A percentile compares a stretch with the other conserved stretches of the same genome.
phyloP scores from a whole-genome alignment of 2,888 invertebrate species.

The Drosophila nr. perissopoda region DNA sequence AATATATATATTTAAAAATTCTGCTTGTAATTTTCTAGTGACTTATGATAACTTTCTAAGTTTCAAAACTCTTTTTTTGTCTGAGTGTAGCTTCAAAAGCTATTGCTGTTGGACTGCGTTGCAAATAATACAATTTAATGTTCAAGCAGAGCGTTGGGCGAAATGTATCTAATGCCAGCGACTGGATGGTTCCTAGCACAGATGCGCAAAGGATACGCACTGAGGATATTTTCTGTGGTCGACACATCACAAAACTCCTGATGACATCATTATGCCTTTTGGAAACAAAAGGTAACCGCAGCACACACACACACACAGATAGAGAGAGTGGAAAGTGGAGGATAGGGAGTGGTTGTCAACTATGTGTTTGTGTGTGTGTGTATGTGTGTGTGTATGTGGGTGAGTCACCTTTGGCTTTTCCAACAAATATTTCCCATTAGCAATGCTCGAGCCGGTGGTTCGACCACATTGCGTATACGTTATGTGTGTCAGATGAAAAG shows the following conservation, averaged over 20 bases:
- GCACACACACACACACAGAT: neutral
- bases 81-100: constrained; percentile 31
- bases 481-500: constrained; percentile 73
- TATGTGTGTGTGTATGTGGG: constrained; percentile 27
- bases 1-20: neutral
- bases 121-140: constrained; percentile 74
- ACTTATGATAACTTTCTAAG: neutral
- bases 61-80: neutral
- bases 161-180: constrained; percentile 62
- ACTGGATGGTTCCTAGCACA: constrained; percentile 29
- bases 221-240: constrained; percentile 42
- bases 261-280: constrained; percentile 79
- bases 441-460: constrained; percentile 54
- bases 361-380: neutral
- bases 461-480: constrained; percentile 75
- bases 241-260: constrained; percentile 51
- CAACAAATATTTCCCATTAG: constrained; percentile 81
- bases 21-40: neutral
- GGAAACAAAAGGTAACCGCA: constrained; percentile 79
- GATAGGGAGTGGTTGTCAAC: constrained; percentile 15
- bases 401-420: constrained; percentile 80
- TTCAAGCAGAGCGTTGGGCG: constrained; percentile 33
- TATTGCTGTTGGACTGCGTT: constrained; percentile 21
- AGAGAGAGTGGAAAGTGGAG: neutral
- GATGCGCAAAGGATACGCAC: constrained; percentile 55